These are phyloP conservation scores for Tylochromis polylepis DNA, from an alignment of 2,113 vertebrate genomes.

Conservation along the genomic window DNA sequence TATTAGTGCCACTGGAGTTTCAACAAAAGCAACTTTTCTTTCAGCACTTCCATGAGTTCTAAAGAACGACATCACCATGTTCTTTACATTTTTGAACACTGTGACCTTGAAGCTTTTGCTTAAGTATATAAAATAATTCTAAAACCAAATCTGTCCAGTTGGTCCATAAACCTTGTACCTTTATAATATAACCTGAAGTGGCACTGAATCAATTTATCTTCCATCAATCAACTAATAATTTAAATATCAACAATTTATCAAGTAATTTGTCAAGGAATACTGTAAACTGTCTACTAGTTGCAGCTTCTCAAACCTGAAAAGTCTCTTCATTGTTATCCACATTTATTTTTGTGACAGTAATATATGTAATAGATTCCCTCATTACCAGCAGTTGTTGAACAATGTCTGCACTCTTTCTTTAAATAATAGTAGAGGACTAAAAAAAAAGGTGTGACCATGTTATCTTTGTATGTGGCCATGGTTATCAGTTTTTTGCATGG, in stretches of 20 bases:
- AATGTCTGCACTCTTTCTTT: not conserved
- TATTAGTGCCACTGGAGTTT: conserved; percentile 36
- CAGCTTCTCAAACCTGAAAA: not conserved
- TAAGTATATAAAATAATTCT: not conserved
- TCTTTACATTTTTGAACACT: not conserved
- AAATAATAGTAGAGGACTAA: not conserved
- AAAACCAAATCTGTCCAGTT: not conserved
- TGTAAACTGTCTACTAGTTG: not conserved
- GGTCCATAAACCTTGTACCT: not conserved
- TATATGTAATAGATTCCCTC: not conserved
- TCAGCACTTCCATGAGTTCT: not conserved
- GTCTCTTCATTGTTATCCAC: not conserved
- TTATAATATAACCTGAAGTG: not conserved
- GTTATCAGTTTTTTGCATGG: not conserved
- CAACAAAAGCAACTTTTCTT: conserved; percentile 37
- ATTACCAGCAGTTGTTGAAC: not conserved
- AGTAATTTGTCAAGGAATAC: not conserved
- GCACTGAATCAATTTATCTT: not conserved
- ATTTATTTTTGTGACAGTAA: not conserved
- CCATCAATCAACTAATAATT: not conserved
- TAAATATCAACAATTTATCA: not conserved
- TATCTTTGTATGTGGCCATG: not conserved
- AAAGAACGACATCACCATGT: not conserved
- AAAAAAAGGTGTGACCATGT: not conserved
- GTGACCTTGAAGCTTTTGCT: not conserved